phyloP scores from a whole-genome alignment of 2,888 invertebrate genomes.

The Rhyacophila evoluta region DNA sequence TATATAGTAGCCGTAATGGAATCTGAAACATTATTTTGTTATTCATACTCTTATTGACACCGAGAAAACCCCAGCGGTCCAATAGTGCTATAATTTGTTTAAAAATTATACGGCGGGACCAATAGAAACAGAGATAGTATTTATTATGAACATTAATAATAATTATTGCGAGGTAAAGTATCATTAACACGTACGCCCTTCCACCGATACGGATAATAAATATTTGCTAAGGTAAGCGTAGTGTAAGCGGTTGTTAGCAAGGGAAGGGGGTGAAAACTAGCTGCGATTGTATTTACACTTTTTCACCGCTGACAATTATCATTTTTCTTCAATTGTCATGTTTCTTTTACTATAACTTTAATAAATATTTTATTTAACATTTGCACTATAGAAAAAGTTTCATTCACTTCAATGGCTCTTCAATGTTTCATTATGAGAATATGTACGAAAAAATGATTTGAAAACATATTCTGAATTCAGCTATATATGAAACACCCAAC shows the following conservation, averaged over 20 bases:
- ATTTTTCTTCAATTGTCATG: too few relatives aligned
- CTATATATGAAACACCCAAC: too few relatives aligned
- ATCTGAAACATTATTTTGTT: slow-evolving; percentile 45
- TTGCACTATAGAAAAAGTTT: too few relatives aligned
- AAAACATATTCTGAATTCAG: too few relatives aligned
- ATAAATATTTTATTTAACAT: too few relatives aligned
- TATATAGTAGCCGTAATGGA: slow-evolving; percentile 36
- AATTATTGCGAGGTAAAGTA: slow-evolving; percentile 57
- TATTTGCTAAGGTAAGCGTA: slow-evolving; percentile 34
- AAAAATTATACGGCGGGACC: slow-evolving; percentile 72
- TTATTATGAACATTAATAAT: slow-evolving; percentile 71
- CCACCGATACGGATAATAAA: slow-evolving; percentile 64
- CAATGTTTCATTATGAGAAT: too few relatives aligned
- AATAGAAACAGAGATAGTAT: slow-evolving; percentile 71
- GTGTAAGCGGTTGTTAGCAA: slow-evolving; percentile 1
- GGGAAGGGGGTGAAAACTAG: slow-evolving; percentile 7
- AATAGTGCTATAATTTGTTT: slow-evolving; percentile 71
- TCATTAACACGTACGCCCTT: slow-evolving; percentile 57
- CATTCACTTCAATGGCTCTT: too few relatives aligned
- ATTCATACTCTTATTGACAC: slow-evolving; percentile 44
- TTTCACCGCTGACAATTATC: neutral
- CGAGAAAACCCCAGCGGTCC: slow-evolving; percentile 59
- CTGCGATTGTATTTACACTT: slow-evolving; percentile 11
- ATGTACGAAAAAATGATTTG: too few relatives aligned
- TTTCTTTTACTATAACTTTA: too few relatives aligned